Evolutionary conservation across 1,140 invertebrate species (phyloP).

Genomic region (Lineus longissimus): DNA sequence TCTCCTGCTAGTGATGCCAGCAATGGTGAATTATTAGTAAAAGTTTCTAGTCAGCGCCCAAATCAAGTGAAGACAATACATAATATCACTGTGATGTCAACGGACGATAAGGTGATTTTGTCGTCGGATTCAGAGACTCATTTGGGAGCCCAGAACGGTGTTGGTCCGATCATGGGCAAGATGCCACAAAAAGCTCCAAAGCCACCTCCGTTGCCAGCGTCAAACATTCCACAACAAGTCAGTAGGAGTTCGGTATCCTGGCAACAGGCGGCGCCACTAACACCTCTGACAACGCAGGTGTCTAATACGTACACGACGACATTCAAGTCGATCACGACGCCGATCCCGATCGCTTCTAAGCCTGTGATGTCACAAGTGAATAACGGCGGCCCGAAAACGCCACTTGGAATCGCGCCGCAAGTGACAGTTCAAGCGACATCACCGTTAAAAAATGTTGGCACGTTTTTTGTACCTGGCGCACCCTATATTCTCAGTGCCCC

Average conservation of each 20-base stretch:
- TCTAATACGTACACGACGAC: conserved; percentile 39
- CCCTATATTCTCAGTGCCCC: too few relatives aligned
- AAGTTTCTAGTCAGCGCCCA: neutral
- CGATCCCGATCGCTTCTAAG: conserved; percentile 58
- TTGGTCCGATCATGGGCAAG: conserved; percentile 41
- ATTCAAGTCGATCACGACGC: conserved; percentile 41
- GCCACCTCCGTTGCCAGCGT: conserved; percentile 6
- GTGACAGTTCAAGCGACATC: conserved; percentile 8
- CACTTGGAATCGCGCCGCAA: conserved; percentile 12
- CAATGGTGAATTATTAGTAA: neutral
- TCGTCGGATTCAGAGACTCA: conserved; percentile 45
- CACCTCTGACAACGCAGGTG: conserved; percentile 17
- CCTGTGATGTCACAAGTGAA: conserved; percentile 37
- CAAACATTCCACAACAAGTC: too few relatives aligned
- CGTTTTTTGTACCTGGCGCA: conserved; percentile 13
- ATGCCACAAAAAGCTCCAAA: conserved; percentile 31
- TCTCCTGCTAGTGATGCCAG: neutral
- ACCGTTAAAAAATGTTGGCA: conserved; percentile 22
- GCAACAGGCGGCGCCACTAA: conserved; percentile 5
- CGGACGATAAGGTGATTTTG: conserved; percentile 42
- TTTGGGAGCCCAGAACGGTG: conserved; percentile 35
- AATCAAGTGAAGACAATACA: conserved; percentile 29
- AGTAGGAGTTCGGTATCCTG: neutral
- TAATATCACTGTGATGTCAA: conserved; percentile 48
- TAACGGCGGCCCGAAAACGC: neutral